Conservation (phyloP, 35 echinoderm and acorn worm species). For the Acanthaster planci region DNA sequence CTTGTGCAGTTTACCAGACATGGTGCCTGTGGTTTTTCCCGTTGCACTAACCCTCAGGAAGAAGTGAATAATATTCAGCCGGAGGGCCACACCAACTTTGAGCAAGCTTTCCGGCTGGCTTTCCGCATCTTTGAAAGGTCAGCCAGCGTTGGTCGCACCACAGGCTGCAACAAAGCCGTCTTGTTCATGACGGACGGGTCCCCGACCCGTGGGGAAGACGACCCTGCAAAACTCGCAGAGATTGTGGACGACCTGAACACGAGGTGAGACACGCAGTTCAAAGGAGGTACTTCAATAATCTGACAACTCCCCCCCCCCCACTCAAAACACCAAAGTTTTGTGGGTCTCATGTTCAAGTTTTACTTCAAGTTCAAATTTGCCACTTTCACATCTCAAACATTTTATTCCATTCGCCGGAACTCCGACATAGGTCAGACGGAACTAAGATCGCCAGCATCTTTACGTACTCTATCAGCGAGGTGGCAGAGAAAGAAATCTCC, state of each 20-base stretch:
- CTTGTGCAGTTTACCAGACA: no score
- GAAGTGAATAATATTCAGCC: conserved; percentile 32
- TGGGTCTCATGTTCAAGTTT: no score
- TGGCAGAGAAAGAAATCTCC: conserved; percentile 32
- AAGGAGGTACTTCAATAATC: no score
- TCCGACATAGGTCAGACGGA: conserved; percentile 24
- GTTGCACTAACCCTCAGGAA: background rate
- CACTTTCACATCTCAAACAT: no score
- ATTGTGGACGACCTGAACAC: conserved; percentile 22
- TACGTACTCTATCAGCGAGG: conserved; percentile 33
- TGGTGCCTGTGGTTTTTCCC: no score
- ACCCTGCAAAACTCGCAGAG: conserved; percentile 4
- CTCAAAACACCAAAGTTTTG: no score
- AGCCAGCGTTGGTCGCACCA: conserved; percentile 28
- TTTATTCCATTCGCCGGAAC: no score
- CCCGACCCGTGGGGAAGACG: conserved; percentile 41
- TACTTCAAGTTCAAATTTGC: no score
- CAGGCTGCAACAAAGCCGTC: conserved; percentile 30
- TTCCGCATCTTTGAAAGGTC: conserved; percentile 40
- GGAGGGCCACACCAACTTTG: conserved; percentile 43
- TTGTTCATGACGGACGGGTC: conserved; percentile 54
- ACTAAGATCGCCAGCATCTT: conserved; percentile 38
- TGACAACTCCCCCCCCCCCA: no score
- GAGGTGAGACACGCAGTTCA: background rate
- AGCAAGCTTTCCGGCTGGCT: conserved; percentile 38